These are phyloP conservation scores for Thalassoma bifasciatum DNA, from an alignment of 2,113 vertebrate genomes.

Conservation along the genomic window DNA sequence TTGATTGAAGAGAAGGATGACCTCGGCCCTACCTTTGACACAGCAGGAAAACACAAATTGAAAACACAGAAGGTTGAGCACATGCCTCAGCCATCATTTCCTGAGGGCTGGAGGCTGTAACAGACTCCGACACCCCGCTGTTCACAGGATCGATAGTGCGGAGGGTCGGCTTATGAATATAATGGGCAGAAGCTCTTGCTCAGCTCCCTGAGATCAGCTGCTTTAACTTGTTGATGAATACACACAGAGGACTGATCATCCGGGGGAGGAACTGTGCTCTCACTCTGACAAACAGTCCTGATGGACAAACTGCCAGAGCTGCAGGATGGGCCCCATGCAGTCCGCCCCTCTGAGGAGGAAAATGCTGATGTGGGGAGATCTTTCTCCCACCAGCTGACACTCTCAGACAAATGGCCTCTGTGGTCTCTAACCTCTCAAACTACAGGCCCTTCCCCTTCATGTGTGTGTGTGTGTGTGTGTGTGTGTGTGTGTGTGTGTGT, in stretches of 20 bases:
- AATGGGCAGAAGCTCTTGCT: constrained; percentile 15
- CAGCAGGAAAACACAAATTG: constrained; percentile 66
- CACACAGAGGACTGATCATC: constrained; percentile 17
- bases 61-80: constrained; percentile 63
- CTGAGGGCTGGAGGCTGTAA: constrained; percentile 52
- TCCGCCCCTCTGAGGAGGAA: constrained; percentile 60
- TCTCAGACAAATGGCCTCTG: constrained; percentile 66
- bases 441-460: constrained; percentile 42
- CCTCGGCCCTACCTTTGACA: constrained; percentile 73
- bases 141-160: constrained; percentile 62
- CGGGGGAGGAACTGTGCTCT: constrained; percentile 28
- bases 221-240: constrained; percentile 46
- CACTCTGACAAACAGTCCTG: constrained; percentile 57
- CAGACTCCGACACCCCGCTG: constrained; percentile 33
- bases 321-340: constrained; percentile 60
- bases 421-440: constrained; percentile 69
- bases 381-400: constrained; percentile 68
- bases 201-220: constrained; percentile 56
- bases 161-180: constrained; percentile 50
- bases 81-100: constrained; percentile 70
- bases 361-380: constrained; percentile 77
- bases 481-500: too few relatives aligned
- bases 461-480: constrained; percentile 11
- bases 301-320: constrained; percentile 71
- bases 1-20: constrained; percentile 54